These are phyloP conservation scores for Helostoma temminkii DNA, from an alignment of 2,797 vertebrate species.

Conservation along the genomic window DNA sequence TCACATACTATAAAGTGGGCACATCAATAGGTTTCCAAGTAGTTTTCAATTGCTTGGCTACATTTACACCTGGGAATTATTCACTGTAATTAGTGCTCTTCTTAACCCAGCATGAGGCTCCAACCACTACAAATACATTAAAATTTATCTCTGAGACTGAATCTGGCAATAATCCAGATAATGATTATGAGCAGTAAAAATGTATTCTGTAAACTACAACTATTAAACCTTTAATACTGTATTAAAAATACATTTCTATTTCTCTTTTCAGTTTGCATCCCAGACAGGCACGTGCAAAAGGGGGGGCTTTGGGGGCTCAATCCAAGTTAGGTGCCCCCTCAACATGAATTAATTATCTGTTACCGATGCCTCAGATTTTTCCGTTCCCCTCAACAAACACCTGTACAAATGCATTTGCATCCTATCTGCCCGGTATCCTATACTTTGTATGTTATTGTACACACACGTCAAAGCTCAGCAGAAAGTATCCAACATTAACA, in stretches of 20 bases:
- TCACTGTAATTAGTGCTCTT: slow-evolving; percentile 54
- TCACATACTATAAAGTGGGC: not conserved
- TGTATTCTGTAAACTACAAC: slow-evolving; percentile 50
- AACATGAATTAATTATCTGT: too few relatives aligned
- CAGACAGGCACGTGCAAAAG: not conserved
- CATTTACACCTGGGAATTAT: slow-evolving; percentile 64
- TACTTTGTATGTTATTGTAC: too few relatives aligned
- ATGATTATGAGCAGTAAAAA: slow-evolving; percentile 63
- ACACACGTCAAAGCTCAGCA: too few relatives aligned
- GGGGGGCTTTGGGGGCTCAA: too few relatives aligned
- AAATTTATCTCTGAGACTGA: slow-evolving; percentile 35
- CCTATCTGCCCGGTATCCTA: too few relatives aligned
- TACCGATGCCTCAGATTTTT: too few relatives aligned
- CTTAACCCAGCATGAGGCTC: slow-evolving; percentile 42
- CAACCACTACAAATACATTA: slow-evolving; percentile 35
- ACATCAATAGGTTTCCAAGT: slow-evolving; percentile 14
- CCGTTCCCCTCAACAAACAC: too few relatives aligned
- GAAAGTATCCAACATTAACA: too few relatives aligned
- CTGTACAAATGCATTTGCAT: too few relatives aligned
- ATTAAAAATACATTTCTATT: slow-evolving; percentile 34
- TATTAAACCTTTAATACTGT: slow-evolving; percentile 41
- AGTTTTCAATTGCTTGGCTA: slow-evolving; percentile 39
- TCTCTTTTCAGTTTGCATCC: slow-evolving; percentile 3
- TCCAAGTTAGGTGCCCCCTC: too few relatives aligned
- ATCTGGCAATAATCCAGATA: slow-evolving; percentile 51